A percentile compares a stretch with the other conserved stretches of the same genome.
phyloP scores from a whole-genome alignment of 2,797 vertebrate species.

The Coendou prehensilis region DNA sequence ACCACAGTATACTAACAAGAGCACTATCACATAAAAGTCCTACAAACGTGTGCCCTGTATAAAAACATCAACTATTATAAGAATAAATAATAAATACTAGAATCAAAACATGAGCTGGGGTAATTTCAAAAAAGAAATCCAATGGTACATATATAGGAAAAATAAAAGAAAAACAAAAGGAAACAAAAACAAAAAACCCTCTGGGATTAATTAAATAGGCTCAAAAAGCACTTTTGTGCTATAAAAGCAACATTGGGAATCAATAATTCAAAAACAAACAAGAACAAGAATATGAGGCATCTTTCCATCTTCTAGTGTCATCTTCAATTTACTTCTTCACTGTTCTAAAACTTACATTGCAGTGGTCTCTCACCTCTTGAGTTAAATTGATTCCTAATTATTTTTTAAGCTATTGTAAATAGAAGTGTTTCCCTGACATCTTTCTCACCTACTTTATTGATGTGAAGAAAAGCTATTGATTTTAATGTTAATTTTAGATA shows the following conservation, averaged over 20 bases:
- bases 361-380: not conserved
- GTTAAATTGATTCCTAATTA: not conserved
- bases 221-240: not conserved
- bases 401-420: not conserved
- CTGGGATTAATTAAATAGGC: not conserved
- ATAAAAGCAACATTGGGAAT: not conserved
- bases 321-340: not conserved
- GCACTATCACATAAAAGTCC: not conserved
- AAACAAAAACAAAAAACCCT: not conserved
- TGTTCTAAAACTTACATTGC: not conserved
- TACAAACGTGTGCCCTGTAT: not conserved
- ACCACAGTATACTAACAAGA: not conserved
- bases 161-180: not conserved
- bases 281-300: not conserved
- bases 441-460: not conserved
- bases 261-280: not conserved
- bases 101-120: not conserved
- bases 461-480: not conserved
- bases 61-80: not conserved
- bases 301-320: not conserved
- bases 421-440: not conserved
- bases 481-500: not conserved
- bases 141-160: not conserved
- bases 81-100: not conserved
- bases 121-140: not conserved